Conservation (phyloP, 2,797 vertebrate species). For the Acanthornis magna region DNA sequence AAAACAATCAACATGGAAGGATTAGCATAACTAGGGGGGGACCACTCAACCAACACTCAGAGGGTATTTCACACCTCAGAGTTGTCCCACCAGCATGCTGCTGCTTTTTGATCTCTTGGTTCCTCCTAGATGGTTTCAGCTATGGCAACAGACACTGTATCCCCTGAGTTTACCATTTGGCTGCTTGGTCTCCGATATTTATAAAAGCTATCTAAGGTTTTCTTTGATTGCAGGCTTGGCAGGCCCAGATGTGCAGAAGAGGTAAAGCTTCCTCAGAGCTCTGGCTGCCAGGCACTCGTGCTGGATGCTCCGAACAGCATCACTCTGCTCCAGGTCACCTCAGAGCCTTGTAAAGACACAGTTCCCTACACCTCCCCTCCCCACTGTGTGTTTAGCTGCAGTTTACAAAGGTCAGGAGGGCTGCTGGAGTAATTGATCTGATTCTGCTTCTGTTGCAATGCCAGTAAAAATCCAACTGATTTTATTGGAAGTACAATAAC, state of each 20-base stretch:
- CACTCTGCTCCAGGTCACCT: not conserved
- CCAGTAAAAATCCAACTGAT: not conserved
- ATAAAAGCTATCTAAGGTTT: not conserved
- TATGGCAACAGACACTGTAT: not conserved
- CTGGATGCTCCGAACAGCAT: too few relatives aligned
- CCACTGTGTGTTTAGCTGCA: not conserved
- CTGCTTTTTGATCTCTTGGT: too few relatives aligned
- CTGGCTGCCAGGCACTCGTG: not conserved
- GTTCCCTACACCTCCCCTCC: not conserved
- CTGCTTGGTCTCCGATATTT: rapidly evolving
- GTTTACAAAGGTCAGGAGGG: not conserved
- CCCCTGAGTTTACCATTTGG: not conserved
- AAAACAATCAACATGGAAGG: too few relatives aligned
- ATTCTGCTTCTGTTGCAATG: not conserved
- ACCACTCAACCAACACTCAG: too few relatives aligned
- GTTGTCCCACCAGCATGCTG: too few relatives aligned
- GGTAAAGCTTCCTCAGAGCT: not conserved
- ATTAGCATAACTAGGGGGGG: too few relatives aligned
- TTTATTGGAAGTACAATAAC: not conserved
- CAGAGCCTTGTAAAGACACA: not conserved
- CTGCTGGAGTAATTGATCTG: not conserved
- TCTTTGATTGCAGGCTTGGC: not conserved
- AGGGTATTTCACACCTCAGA: too few relatives aligned
- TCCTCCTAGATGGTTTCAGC: too few relatives aligned
- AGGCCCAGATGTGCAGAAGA: not conserved